Base-by-base conservation (phyloP, 1,140 invertebrate species). In the Sitophilus oryzae region DNA sequence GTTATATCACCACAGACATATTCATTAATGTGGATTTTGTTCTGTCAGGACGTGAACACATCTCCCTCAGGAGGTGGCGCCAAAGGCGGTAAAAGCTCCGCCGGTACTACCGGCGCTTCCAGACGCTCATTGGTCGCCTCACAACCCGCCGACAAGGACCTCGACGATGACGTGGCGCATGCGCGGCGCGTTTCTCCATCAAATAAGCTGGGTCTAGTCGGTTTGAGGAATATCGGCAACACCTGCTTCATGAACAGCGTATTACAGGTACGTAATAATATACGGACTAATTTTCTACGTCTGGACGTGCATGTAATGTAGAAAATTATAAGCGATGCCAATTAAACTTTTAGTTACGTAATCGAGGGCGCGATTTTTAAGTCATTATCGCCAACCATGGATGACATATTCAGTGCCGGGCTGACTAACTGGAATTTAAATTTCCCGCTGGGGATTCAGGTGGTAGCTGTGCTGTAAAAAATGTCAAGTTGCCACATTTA, bases 181-280 rank as follows among this genome's bases (percentile, higher is more conserved):
- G 52, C 50, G 44, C 57, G 57, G 11, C 45, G 55, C 45, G 52
- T 43, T 15, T 54, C 19, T 6, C 14, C 14, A 15, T 30, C 51
- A 3, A 53, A 56, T 42, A 44, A 51, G 18, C 53, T 65, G 25
- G 91, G 91, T 58, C 76, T 92, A 51, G 89, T 90, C 70, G 93
- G 91, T 11, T 78, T 96, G 21, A 79, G 86, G 66, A 96, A 96
- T 74, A 91, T 96, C 66, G 92, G 92, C 65, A 95, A 95, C 74
- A 94, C 91, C 73, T 97, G 93, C 74, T 97, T 96, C 74, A 96
- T 97, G 91, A 96, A 96, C 79, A 93, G 89, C 58, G 90, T 97
- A 16, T 79, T 96, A 9, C 94, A 97, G 78, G 52, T 55, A 48
- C 10, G n/a, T 11, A 11, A 30, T 11, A 6, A 5, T 30, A 30